phyloP scores from a whole-genome alignment of 1,140 invertebrate species.

The Drosophila neocordata region DNA sequence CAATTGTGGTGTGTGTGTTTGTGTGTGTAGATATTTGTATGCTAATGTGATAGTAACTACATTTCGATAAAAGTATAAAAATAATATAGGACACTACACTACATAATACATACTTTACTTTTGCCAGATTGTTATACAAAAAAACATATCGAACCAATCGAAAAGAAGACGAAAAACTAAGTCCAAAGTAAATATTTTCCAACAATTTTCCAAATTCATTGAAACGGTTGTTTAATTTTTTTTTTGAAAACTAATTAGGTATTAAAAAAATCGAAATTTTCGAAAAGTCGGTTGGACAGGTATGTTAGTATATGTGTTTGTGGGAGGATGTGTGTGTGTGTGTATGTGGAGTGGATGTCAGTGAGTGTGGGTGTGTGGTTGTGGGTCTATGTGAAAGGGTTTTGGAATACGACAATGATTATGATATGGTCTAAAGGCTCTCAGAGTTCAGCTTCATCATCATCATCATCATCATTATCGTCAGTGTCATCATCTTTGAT shows the following conservation, averaged over 20 bases:
- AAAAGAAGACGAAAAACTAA: constrained; percentile 3
- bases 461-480: background rate
- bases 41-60: background rate
- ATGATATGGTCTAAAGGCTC: constrained; percentile 29
- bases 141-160: background rate
- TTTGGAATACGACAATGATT: constrained; percentile 57
- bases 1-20: constrained; percentile 9
- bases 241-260: constrained; percentile 14
- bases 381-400: constrained; percentile 56
- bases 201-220: constrained; percentile 1
- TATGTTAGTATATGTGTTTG: constrained; percentile 11
- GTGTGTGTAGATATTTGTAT: background rate
- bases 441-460: background rate
- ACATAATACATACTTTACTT: constrained; percentile 16
- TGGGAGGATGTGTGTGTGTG: constrained; percentile 18
- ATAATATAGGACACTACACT: constrained; percentile 5
- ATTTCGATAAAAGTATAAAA: background rate
- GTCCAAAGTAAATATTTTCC: constrained; percentile 6
- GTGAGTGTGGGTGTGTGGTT: constrained; percentile 25
- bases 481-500: background rate
- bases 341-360: constrained; percentile 18
- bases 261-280: constrained; percentile 12
- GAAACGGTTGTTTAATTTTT: background rate
- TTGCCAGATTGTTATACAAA: constrained; percentile 15
- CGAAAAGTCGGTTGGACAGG: background rate